Percentiles rank a stretch among this genome's conserved stretches.
Evolutionary conservation across 1,140 invertebrate genomes (phyloP).

Genomic region (Saxidomus purpurata): DNA sequence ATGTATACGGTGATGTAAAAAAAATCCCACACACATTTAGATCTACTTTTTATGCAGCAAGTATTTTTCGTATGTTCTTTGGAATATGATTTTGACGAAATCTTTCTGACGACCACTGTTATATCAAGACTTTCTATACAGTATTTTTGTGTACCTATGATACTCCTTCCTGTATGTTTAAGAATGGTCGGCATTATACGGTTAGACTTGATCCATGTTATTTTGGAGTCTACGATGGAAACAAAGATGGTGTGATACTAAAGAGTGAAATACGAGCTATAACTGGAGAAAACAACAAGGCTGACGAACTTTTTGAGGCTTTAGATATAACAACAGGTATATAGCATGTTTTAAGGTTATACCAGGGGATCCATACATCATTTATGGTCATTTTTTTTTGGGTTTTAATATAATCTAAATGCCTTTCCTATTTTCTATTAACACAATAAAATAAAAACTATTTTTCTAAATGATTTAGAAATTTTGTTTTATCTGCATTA

Average conservation of each 20-base stretch:
- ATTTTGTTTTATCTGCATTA: too few relatives aligned
- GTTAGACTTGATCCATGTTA: neutral
- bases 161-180: neutral
- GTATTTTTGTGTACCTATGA: neutral
- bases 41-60: too few relatives aligned
- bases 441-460: too few relatives aligned
- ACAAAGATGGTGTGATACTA: neutral
- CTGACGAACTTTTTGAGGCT: neutral
- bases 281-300: neutral
- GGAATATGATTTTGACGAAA: neutral
- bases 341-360: neutral
- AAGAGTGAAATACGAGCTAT: neutral
- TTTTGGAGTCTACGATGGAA: neutral
- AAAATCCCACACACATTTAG: too few relatives aligned
- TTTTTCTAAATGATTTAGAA: too few relatives aligned
- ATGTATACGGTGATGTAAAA: neutral
- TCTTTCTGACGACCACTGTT: neutral
- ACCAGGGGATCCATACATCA: too few relatives aligned
- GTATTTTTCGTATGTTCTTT: too few relatives aligned
- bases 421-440: too few relatives aligned
- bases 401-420: too few relatives aligned
- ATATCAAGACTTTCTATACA: neutral
- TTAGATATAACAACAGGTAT: slow-evolving; percentile 28
- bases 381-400: too few relatives aligned
- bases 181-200: slow-evolving; percentile 3